Evolutionary conservation across 2,888 invertebrate genomes (phyloP).

Genomic region (Pherbina coryleti): DNA sequence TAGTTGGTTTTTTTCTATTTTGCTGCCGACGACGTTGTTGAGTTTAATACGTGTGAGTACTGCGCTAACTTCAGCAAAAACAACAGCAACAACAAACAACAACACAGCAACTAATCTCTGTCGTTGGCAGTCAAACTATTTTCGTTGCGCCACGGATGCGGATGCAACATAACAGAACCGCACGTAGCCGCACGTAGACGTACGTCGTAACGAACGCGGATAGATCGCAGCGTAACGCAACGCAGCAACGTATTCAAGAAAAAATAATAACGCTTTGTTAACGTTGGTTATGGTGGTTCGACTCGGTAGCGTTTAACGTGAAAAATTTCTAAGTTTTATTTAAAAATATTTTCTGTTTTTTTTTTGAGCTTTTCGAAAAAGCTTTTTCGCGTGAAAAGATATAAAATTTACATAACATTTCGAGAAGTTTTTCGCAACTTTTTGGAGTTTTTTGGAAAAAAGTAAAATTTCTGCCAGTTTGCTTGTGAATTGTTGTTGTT

Average conservation of each 20-base stretch:
- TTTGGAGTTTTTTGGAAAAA: no score
- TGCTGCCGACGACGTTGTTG: constrained; percentile 4
- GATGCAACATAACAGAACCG: constrained; percentile 67
- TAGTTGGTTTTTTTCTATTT: background rate
- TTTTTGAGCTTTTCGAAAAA: background rate
- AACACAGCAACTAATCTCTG: constrained; percentile 23
- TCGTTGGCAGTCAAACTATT: constrained; percentile 31
- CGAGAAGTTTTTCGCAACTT: no score
- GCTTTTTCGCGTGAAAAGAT: no score
- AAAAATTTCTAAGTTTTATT: background rate
- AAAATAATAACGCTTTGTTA: background rate
- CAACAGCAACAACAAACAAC: constrained; percentile 4
- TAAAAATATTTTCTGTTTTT: background rate
- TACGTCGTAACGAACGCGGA: constrained; percentile 62
- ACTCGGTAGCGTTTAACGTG: background rate
- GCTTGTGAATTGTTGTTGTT: no score
- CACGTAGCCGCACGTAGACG: constrained; percentile 68
- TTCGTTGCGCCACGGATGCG: constrained; percentile 50
- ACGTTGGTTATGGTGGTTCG: background rate
- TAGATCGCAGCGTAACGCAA: constrained; percentile 53
- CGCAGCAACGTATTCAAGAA: constrained; percentile 33
- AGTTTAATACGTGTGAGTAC: constrained; percentile 24
- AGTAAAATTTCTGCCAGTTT: no score
- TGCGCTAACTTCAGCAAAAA: constrained; percentile 23
- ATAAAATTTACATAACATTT: no score